Evolutionary conservation across 2,888 invertebrate genomes (phyloP), one percentile per base, ranked within the genome.

Genomic region (Cremastobaeus sp.): DNA sequence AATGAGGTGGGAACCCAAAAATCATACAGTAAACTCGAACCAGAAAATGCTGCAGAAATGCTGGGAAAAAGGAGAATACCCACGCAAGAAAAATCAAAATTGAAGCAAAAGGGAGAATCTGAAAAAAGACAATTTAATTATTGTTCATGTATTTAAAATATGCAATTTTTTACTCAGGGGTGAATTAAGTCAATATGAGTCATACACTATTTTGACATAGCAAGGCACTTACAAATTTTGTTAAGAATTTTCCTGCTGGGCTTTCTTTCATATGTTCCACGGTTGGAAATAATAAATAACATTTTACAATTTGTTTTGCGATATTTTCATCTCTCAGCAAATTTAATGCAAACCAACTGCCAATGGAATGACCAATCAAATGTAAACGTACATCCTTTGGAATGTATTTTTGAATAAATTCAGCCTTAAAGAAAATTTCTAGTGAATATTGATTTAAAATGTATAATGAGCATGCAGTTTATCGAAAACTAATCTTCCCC

Each of bases 281-380:
- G 0, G 97, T 95, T 0, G 98, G 97, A 88, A 96, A 97, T 1
- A 98, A 88, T 75, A 96, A 88, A 86, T 93, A 93, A 70, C 91
- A 89, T 77, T 92, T 91, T n/a, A 89, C 86, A 28, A 94, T 84
- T 79, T 89, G 90, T 20, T 88, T 81, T 79, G 89, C 86, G 80
- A 94, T 87, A 21, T 88, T 84, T 3, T 90, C 88, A 74, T 92
- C 88, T 77, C 93, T 90, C 20, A 95, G 83, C 47, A 96, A 84
- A 83, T 96, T 93, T 62, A 96, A 84, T 73, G 92, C 90, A 82
- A 96, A 92, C 91, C 96, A 96, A 54, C 93, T 91, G 2, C 98
- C 98, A 82, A 97, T 95, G 0, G 97, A 97, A 89, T 98, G 97
- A 1, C 95, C 96, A 78, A 97, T 90, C 32, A 97, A 88, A 86